Evolutionary conservation across 2,888 invertebrate species (phyloP).

Genomic region (Agrochola lychnidis): DNA sequence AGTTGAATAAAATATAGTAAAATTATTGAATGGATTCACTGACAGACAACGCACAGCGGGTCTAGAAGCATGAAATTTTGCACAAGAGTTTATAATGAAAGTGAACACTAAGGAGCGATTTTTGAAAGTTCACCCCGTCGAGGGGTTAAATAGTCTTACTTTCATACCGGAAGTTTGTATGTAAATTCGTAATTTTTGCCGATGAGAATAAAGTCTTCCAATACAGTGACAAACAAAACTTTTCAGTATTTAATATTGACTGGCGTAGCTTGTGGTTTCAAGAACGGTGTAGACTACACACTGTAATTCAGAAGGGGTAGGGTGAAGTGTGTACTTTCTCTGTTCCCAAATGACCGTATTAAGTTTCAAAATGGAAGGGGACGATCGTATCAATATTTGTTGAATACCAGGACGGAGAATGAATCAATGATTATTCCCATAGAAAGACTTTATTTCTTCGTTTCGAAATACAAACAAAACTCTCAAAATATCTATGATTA

Average conservation of each 20-base stretch:
- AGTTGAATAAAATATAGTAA: background rate
- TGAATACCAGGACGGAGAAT: background rate
- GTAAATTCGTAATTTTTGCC: too few relatives aligned
- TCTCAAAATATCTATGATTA: background rate
- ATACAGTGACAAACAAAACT: conserved; percentile 2
- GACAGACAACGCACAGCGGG: background rate
- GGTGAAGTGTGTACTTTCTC: conserved; percentile 30
- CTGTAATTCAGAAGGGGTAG: conserved; percentile 29
- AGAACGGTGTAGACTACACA: conserved; percentile 21
- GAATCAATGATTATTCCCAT: background rate
- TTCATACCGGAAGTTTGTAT: background rate
- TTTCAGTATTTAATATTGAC: conserved; percentile 21
- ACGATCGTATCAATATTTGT: conserved; percentile 35
- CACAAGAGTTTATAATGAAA: background rate
- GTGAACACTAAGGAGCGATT: background rate
- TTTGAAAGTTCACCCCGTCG: background rate
- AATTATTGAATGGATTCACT: background rate
- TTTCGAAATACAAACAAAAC: background rate
- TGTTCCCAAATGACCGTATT: conserved; percentile 37
- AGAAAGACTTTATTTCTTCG: background rate
- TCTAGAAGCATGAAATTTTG: background rate
- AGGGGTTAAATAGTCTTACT: background rate
- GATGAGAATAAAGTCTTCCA: too few relatives aligned
- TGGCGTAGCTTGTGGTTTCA: conserved; percentile 22
- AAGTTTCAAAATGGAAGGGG: conserved; percentile 38